Evolutionary conservation across 2,113 vertebrate species (phyloP).

Genomic region (Seriola dumerili): DNA sequence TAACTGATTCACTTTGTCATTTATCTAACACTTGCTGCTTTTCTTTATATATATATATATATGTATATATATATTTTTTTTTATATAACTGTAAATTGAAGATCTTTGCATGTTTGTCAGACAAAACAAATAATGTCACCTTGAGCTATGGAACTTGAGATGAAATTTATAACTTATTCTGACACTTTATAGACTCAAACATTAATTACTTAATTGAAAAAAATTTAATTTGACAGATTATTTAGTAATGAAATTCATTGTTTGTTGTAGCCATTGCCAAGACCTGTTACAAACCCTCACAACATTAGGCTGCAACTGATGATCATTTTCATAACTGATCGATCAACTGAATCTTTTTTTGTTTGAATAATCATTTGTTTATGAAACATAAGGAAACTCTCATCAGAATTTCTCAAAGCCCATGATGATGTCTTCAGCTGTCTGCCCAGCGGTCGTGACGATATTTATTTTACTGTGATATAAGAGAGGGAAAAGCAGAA

Average conservation of each 20-base stretch:
- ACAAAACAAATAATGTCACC: constrained; percentile 11
- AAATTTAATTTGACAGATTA: not conserved
- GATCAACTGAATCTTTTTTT: no score
- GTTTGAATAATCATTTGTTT: no score
- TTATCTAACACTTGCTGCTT: not conserved
- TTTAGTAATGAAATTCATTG: not conserved
- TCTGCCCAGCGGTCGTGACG: not conserved
- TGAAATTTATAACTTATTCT: constrained; percentile 1
- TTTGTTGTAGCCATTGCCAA: not conserved
- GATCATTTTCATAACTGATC: not conserved
- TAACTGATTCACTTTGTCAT: not conserved
- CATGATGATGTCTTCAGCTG: not conserved
- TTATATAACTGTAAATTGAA: not conserved
- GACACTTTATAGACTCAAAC: not conserved
- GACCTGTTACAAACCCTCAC: not conserved
- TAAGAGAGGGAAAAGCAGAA: not conserved
- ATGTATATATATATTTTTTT: not conserved
- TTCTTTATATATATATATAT: not conserved
- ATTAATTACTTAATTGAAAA: not conserved
- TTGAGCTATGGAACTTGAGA: not conserved
- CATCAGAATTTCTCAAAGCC: not conserved
- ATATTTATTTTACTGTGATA: not conserved
- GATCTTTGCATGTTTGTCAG: not conserved
- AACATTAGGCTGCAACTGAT: not conserved
- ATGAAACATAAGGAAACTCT: no score